Conservation (phyloP, 2,888 invertebrate species). For the Metacarcinus magister region DNA sequence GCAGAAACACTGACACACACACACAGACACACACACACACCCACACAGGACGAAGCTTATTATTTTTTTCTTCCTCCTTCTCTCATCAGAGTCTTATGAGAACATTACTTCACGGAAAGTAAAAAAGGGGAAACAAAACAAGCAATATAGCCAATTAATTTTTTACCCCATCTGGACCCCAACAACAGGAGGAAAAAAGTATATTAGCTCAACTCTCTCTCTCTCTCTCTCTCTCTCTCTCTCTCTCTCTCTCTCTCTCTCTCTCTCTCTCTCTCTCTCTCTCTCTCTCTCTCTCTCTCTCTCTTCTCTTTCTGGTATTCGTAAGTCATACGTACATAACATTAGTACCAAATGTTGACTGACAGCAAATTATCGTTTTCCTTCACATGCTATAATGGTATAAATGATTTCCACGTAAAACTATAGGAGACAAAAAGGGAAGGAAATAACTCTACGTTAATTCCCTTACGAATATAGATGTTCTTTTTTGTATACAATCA, state of each 20-base stretch:
- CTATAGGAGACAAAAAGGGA: not conserved
- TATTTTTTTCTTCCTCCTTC: not conserved
- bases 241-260: constrained; percentile 30
- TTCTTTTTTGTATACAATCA: not conserved
- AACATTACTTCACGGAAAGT: not conserved
- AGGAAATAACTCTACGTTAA: not conserved
- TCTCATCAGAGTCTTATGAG: not conserved
- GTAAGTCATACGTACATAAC: not conserved
- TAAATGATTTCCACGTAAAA: not conserved
- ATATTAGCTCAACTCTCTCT: not conserved
- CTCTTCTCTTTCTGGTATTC: too few species aligned
- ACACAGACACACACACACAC: constrained; percentile 32
- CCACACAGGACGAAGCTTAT: not conserved
- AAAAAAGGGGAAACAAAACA: not conserved
- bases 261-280: constrained; percentile 13
- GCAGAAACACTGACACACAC: constrained; percentile 37
- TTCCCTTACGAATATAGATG: not conserved
- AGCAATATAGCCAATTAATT: constrained; percentile 7
- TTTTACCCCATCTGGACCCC: not conserved
- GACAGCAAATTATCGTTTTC: not conserved
- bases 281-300: too few species aligned
- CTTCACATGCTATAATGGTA: not conserved
- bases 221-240: constrained; percentile 44
- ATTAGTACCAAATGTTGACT: not conserved
- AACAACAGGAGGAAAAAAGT: not conserved